These are phyloP conservation scores for Sclerodermus sp. DNA, from an alignment of 2,888 invertebrate species.

Conservation along the genomic window DNA sequence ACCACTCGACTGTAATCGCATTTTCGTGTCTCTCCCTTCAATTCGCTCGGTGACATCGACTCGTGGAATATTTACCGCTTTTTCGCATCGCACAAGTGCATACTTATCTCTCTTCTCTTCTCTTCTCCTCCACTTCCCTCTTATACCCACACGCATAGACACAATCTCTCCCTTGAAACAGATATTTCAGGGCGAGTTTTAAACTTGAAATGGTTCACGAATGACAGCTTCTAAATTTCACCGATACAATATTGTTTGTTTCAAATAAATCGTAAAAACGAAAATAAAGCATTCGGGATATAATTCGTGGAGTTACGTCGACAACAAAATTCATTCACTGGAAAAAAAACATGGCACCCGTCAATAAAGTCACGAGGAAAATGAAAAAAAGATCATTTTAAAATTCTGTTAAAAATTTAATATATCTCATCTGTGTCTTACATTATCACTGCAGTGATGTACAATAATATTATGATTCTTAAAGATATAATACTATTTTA, in stretches of 20 bases:
- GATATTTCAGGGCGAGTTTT: too few species aligned
- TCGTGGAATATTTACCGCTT: background rate
- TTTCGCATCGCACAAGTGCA: background rate
- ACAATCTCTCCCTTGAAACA: too few species aligned
- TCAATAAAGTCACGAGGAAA: too few species aligned
- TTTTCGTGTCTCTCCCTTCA: conserved; percentile 19
- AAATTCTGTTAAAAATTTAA: conserved; percentile 37
- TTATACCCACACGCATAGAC: too few species aligned
- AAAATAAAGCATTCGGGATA: background rate
- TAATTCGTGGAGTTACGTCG: too few species aligned
- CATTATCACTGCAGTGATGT: conserved; percentile 21
- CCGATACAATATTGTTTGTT: too few species aligned
- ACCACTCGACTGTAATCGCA: conserved; percentile 27
- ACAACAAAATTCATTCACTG: too few species aligned
- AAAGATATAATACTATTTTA: conserved; percentile 29
- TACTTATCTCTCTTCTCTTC: too few species aligned
- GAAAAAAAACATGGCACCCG: too few species aligned
- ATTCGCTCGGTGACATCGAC: background rate
- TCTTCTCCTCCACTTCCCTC: too few species aligned
- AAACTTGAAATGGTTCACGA: too few species aligned
- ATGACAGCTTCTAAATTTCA: too few species aligned
- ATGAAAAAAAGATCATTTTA: background rate
- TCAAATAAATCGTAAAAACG: background rate
- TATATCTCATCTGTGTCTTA: conserved; percentile 27
- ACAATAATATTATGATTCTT: conserved; percentile 20